Evolutionary conservation across 2,888 invertebrate species (phyloP), one percentile per base, ranked within the genome.

Genomic region (Dascillus cervinus): DNA sequence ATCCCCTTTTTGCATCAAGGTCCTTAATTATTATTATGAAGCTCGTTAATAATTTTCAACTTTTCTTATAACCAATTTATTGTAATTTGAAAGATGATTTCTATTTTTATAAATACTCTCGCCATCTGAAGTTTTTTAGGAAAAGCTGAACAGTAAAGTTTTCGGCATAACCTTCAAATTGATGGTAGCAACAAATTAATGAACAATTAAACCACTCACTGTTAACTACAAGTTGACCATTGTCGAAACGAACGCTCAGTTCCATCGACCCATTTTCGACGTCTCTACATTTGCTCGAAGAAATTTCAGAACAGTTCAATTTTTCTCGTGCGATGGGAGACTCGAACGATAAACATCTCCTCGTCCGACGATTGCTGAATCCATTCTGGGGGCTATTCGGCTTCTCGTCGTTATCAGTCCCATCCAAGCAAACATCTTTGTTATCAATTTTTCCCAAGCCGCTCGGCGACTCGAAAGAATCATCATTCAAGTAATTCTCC

Each of bases 321-420:
- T 28, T 37, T 25, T 23, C 31, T 29, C 37, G 38, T 22, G 26
- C 43, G 13, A 30, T 38, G 5, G 64, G 63, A 6, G 66, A 64
- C 13, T 60, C 61, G 33, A 67, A 69, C 5, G 54, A 42, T 25
- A 67, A 52, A 49, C 68, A 69, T 37, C 66, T 53, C 22, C 66
- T 50, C 12, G 64, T 61, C 14, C 62, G 49, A 13, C 46, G 41
- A 17, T 8, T 17, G 8, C 17, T 17, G 8, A 6, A 4, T 4
- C 17, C 8, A 8, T 17, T 10, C 5, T 11, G 6, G 8, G 10
- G 20, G n/a, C 22, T 26, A 13, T 17, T 15, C 19, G 9, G 9
- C n/a, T 10, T 11, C 15, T 12, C n/a, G n/a, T 15, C 12, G n/a
- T 22, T 13, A 15, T 30, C 11, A 3, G 14, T 24, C 15, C 8